Percentiles rank a stretch among this genome's conserved stretches.
Evolutionary conservation across 2,888 invertebrate genomes (phyloP).

Genomic region (Pammene fasciana): DNA sequence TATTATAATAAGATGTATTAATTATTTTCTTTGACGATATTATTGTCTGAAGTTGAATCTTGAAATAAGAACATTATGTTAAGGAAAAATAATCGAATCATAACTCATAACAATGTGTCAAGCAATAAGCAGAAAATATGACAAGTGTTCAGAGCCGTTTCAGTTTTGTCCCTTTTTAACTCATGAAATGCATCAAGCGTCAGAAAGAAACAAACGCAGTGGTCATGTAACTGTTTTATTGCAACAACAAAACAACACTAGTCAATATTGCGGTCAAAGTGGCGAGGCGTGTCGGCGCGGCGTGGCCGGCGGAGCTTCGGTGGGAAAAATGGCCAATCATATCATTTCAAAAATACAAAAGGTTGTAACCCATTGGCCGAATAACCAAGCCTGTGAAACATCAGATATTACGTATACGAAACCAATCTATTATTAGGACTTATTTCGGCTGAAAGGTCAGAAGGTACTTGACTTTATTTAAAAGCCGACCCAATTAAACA

Average conservation of each 20-base stretch:
- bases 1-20: neutral
- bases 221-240: constrained; percentile 44
- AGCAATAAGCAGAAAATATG: neutral
- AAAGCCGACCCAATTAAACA: too few relatives aligned
- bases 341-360: too few relatives aligned
- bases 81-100: neutral
- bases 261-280: constrained; percentile 70
- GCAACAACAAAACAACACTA: constrained; percentile 43
- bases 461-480: too few relatives aligned
- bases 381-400: too few relatives aligned
- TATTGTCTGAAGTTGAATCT: constrained; percentile 18
- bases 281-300: constrained; percentile 40
- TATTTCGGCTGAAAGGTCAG: too few relatives aligned
- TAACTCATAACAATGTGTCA: neutral
- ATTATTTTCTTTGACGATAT: too few relatives aligned
- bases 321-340: too few relatives aligned
- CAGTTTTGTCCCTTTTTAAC: constrained; percentile 24
- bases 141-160: neutral
- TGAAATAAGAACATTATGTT: neutral
- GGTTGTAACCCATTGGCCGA: too few relatives aligned
- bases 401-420: too few relatives aligned
- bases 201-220: constrained; percentile 27
- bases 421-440: too few relatives aligned
- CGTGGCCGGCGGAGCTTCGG: neutral
- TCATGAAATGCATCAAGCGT: constrained; percentile 20